Evolutionary conservation across 2,113 vertebrate species (phyloP), one percentile per base, ranked within the genome.

Genomic region (Myotis davidii): DNA sequence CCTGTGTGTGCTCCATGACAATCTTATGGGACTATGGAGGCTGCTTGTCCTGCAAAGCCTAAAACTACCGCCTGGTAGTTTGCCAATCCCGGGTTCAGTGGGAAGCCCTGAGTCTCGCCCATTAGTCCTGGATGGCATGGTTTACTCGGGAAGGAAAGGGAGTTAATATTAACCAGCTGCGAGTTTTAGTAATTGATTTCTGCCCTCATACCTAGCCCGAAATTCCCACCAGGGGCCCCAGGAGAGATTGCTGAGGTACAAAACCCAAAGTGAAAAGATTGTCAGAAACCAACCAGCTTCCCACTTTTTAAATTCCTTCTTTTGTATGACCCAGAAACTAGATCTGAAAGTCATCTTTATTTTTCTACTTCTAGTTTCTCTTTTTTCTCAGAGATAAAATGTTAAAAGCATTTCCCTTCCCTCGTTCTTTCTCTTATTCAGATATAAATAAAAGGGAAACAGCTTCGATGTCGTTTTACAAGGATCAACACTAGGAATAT

Each of bases 101-200:
- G 73, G 56, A 67, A 78, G 74, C 2, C 11, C 37, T 9, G 69
- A 20, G 17, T 59, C 50, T 91, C 50, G 17, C n/a, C 59, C 69
- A 23, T 23, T 20, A 5, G 54, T 52, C 9, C 61, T 18, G 27
- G 67, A 29, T 20, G 34, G 85, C 12, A 16, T 37, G 12, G 27
- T 88, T 94, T 95, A 83, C 83, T 92, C 64, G 54, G 42, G 39
- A 84, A 34, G 54, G 34, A n/a, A 16, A 96, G 59, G 5, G 32
- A 97, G 72, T 97, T 95, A 96, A 96, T 98, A 97, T 97, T 94
- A 81, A 96, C 96, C 10, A 59, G 21, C 67, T 16, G 9, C 3
- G 7, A 32, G n/a, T 70, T 90, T 95, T 20, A 92, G 85, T 78
- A 27, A 97, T 95, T 97, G 87, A 76, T 88, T 98, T 76, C 88